Conservation (phyloP, 2,888 invertebrate genomes). For the Dendrolimus pini region DNA sequence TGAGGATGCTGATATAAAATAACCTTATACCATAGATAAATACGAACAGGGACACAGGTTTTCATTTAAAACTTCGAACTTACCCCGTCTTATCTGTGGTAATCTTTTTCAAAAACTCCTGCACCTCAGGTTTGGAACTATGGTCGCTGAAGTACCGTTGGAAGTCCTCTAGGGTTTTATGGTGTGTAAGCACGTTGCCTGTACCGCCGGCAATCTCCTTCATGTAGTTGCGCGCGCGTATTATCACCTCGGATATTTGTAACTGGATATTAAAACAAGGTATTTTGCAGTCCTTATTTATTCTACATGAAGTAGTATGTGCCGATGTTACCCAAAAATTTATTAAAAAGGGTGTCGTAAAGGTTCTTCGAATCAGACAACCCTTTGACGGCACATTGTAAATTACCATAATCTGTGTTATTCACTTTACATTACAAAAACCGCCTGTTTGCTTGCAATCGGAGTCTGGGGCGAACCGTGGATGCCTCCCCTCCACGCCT, state of each 20-base stretch:
- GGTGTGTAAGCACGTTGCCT: conserved; percentile 91
- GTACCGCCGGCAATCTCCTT: conserved; percentile 91
- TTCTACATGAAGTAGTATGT: not conserved
- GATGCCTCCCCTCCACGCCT: no score
- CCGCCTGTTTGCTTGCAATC: no score
- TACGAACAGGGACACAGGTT: no score
- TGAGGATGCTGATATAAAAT: no score
- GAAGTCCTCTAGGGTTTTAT: conserved; percentile 90
- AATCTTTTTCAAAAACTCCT: conserved; percentile 93
- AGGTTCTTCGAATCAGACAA: no score
- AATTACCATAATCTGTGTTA: no score
- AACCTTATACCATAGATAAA: no score
- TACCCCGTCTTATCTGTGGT: conserved; percentile 96
- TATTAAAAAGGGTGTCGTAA: conserved; percentile 16
- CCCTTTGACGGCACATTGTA: no score
- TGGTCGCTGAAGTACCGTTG: conserved; percentile 89
- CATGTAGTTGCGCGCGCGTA: conserved; percentile 96
- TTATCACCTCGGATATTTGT: conserved; percentile 97
- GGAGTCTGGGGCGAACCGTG: no score
- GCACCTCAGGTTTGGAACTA: conserved; percentile 85
- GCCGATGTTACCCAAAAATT: not conserved
- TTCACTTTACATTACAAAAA: no score
- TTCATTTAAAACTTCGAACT: conserved; percentile 27
- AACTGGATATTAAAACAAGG: conserved; percentile 77
- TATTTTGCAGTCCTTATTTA: not conserved